phyloP scores from a whole-genome alignment of 2,797 vertebrate species.

The Poeciliopsis turneri region DNA sequence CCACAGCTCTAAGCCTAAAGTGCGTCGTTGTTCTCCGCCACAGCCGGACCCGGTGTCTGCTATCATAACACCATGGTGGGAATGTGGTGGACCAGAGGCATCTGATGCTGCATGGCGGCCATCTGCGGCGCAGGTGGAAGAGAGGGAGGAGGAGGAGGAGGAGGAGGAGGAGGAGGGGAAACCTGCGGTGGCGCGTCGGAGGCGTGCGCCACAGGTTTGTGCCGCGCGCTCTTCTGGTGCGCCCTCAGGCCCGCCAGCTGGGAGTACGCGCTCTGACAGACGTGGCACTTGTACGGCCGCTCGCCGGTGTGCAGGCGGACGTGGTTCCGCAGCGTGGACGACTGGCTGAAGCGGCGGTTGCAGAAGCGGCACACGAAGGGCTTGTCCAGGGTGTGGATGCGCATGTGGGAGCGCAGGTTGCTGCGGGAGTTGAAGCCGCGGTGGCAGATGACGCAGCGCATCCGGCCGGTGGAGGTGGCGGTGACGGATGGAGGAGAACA shows the following conservation, averaged over 20 bases:
- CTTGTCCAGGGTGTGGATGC: conserved; percentile 99
- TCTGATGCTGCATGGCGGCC: conserved; percentile 79
- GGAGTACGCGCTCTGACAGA: conserved; percentile 97
- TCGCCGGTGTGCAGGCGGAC: conserved; percentile 97
- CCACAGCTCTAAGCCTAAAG: conserved; percentile 67
- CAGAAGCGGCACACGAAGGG: conserved; percentile 98
- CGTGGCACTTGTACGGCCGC: conserved; percentile 96
- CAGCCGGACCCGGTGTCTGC: conserved; percentile 13
- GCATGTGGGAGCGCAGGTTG: conserved; percentile 99
- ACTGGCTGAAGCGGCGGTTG: conserved; percentile 98
- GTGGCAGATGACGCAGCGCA: conserved; percentile 98
- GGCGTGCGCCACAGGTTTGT: conserved; percentile 81
- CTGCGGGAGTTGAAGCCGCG: conserved; percentile 98
- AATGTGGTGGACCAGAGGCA: conserved; percentile 89
- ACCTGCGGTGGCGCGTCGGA: conserved; percentile 60
- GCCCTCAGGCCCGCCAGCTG: conserved; percentile 95
- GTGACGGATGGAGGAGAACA: conserved; percentile 67
- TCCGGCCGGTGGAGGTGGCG: conserved; percentile 79
- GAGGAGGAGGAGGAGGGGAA: conserved; percentile 81
- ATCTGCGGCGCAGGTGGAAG: conserved; percentile 69
- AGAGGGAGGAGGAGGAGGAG: conserved; percentile 60
- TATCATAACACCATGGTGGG: conserved; percentile 93
- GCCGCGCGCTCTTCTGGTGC: conserved; percentile 96
- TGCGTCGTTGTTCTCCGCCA: conserved; percentile 62
- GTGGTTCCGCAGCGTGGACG: conserved; percentile 96